Base-by-base conservation (phyloP, 2,113 vertebrate species). In the Pomatostomus ruficeps region DNA sequence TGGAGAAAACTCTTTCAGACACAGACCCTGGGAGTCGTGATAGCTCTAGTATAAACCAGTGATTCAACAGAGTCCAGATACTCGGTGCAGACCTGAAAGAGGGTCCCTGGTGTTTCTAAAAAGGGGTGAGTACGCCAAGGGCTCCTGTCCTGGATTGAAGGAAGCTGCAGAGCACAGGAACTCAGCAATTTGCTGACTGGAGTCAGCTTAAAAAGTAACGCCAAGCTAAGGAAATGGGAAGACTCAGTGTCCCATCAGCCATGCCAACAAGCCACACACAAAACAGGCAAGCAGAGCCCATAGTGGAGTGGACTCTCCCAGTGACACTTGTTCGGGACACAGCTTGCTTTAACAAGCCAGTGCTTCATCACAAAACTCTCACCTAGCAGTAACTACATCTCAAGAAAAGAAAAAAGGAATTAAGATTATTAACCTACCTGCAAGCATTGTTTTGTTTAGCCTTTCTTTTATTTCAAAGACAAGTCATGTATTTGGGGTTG, bases 391-490 rank as follows among this genome's bases (percentile, higher is more conserved):
- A 71, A 54, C n/a, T 79, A 46, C 12, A 26, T 15, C 42, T 54
- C 22, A 76, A 91, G 48, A 54, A 31, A 67, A 87, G 3, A 16
- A 35, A 67, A 51, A 35, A 45, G 2, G 26, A 80, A 76, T 49
- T 15, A 73, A 49, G 12, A 36, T 74, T 74, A 76, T 49, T 63
- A 82, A 61, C 10, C 18, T 54, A 76, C 51, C 36, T 89, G 51
- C 68, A 94, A 76, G 26, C 16, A 48, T 35, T 52, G 14, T 12
- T 89, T 83, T 76, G 28, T 36, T 90, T 93, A 85, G 42, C 23
- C 86, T 91, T 88, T 88, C 66, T 89, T 72, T 77, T 90, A 74
- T 90, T 88, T 94, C 72, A 84, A 86, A 73, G 59, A 71, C 63
- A 63, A 61, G 29, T 85, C 55, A 40, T 1, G 3, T 36, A 52